A percentile compares a stretch with the other conserved stretches of the same genome.
Evolutionary conservation across 1,140 invertebrate genomes (phyloP).

Genomic region (Lethrus apterus): DNA sequence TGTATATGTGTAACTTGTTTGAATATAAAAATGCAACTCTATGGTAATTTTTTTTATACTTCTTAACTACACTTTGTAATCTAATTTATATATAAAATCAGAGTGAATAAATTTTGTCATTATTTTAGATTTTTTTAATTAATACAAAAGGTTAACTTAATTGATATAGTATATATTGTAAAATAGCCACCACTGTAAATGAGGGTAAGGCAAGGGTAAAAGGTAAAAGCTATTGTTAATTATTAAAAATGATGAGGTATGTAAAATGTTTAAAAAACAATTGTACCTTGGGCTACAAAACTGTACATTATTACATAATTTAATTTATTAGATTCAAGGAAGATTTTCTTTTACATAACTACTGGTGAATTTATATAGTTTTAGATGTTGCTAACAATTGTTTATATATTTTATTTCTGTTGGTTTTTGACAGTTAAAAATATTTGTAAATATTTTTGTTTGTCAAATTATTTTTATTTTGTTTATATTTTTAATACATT

Average conservation of each 20-base stretch:
- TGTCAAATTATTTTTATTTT: constrained; percentile 1
- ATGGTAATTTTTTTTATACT: not conserved
- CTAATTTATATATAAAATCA: no score
- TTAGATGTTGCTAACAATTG: constrained; percentile 37
- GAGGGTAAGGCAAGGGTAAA: constrained; percentile 34
- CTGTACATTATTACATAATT: constrained; percentile 32
- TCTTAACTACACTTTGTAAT: not conserved
- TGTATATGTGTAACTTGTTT: not conserved
- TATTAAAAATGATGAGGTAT: constrained; percentile 21
- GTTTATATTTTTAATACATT: constrained; percentile 1
- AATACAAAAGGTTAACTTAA: constrained; percentile 25
- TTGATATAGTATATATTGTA: constrained; percentile 24
- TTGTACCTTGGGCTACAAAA: constrained; percentile 33
- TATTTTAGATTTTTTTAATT: no score
- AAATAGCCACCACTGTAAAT: constrained; percentile 33
- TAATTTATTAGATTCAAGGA: constrained; percentile 33
- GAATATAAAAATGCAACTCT: no score
- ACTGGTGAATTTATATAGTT: constrained; percentile 35
- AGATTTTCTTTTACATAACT: constrained; percentile 26
- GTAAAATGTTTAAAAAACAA: constrained; percentile 33
- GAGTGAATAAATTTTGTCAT: no score
- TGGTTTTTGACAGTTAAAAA: constrained; percentile 20
- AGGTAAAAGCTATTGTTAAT: constrained; percentile 36
- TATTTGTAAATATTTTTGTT: constrained; percentile 17
- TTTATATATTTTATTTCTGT: constrained; percentile 41